A percentile compares a stretch with the other conserved stretches of the same genome.
Evolutionary conservation across 2,113 vertebrate genomes (phyloP).

Genomic region (Glareola pratincola): DNA sequence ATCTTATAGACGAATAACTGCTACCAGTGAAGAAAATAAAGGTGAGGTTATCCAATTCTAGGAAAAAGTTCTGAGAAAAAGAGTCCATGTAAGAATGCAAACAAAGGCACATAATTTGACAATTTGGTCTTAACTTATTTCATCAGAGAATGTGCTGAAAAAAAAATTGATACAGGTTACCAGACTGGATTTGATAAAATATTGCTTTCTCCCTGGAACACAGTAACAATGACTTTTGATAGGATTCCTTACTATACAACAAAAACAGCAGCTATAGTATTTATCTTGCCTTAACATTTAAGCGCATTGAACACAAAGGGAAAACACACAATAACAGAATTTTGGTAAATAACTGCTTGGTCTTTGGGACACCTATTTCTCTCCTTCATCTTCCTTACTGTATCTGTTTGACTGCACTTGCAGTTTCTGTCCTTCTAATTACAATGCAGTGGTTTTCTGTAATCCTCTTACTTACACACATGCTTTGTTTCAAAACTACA

Average conservation of each 20-base stretch:
- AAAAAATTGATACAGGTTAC: not conserved
- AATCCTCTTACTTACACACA: accelerated
- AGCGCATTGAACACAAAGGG: not conserved
- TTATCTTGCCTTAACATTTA: not conserved
- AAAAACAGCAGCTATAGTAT: not conserved
- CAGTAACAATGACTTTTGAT: not conserved
- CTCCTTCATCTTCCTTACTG: not conserved
- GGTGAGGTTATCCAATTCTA: not conserved
- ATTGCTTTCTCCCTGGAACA: not conserved
- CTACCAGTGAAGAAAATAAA: not conserved
- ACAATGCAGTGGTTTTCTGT: not conserved
- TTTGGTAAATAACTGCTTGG: not conserved
- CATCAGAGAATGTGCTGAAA: not conserved
- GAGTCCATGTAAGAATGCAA: not conserved
- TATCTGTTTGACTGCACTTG: not conserved
- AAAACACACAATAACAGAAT: not conserved
- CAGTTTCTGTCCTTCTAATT: not conserved
- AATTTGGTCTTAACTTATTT: not conserved
- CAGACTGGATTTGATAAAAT: not conserved
- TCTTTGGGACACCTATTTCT: not conserved
- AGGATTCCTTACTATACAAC: not conserved
- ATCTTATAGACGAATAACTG: not conserved
- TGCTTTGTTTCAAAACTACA: not conserved
- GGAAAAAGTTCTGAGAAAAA: not conserved
- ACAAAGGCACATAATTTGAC: not conserved